Base-by-base conservation (phyloP, 2,888 invertebrate genomes). In the Microctonus brassicae region DNA sequence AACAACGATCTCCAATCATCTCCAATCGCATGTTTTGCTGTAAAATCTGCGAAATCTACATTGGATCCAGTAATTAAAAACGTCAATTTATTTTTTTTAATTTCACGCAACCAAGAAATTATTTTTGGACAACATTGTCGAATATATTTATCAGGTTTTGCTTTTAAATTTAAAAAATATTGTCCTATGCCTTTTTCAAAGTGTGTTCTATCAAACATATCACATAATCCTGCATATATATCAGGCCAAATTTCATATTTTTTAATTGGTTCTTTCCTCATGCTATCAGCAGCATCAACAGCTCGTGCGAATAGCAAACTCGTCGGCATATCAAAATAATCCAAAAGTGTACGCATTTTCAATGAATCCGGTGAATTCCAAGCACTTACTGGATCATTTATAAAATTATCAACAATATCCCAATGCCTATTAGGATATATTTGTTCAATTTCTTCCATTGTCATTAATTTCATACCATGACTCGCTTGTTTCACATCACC, bases 11-110 rank as follows among this genome's bases (percentile, higher is more conserved):
- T 88, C 94, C 94, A 94, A 75, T 93, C 87, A 11, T 89, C 82
- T 52, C 94, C 93, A n/a, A 94, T 82, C 0, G 91, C 90, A 79
- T 90, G 89, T 0, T 88, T 87, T 7, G 94, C 92, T 0, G 92
- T 91, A 34, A 92, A 89, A 58, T 90, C 88, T 0, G 92, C 93
- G 87, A 92, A 94, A 84, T 94, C 94, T 4, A 90, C 89, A 82
- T 93, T 90, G 0, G 94, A 94, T 1, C 94, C 94, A 1, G 94
- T 94, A 20, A 94, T 88, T 5, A 95, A 87, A 84, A 92, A 94
- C 3, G 92, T 88, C 62, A 89, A 88, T 79, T 91, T 92, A 0
- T 89, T 89, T 39, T 87, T 83, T 42, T 88, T 90, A 33, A 94
- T 78, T 47, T 90, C 83, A 76, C 87, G 69, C 34, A 94, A 85